phyloP scores from a whole-genome alignment of 2,797 vertebrate genomes.

The Rhynchotus rufescens region DNA sequence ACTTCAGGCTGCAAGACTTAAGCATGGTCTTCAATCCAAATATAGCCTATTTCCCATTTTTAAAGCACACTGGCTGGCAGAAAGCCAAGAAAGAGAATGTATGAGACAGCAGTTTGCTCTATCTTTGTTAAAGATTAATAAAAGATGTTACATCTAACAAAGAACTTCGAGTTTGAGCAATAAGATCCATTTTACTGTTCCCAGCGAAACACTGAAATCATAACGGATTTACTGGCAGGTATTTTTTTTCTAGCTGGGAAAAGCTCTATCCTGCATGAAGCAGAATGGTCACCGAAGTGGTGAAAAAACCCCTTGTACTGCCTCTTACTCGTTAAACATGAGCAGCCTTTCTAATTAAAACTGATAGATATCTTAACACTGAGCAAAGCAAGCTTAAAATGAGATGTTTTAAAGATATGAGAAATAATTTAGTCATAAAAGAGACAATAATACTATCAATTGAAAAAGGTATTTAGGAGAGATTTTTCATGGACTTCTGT shows the following conservation, averaged over 20 bases:
- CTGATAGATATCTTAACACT: not conserved
- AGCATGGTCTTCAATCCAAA: not conserved
- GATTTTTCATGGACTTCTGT: not conserved
- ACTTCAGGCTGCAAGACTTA: not conserved
- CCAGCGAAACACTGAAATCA: not conserved
- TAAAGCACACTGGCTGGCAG: not conserved
- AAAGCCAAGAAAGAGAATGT: not conserved
- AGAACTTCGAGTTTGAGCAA: not conserved
- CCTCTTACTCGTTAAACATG: not conserved
- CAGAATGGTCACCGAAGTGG: not conserved
- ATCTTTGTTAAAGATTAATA: not conserved
- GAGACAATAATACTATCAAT: not conserved
- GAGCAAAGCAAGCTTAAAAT: not conserved
- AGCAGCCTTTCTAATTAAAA: not conserved
- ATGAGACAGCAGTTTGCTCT: not conserved
- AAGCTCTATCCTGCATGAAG: not conserved
- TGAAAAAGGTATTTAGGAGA: not conserved
- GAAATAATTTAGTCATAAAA: slow-evolving; percentile 14
- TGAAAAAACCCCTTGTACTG: fast-evolving
- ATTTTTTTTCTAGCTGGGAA: not conserved
- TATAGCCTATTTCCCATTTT: not conserved
- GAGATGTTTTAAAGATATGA: not conserved
- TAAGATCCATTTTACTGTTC: not conserved
- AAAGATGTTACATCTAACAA: not conserved
- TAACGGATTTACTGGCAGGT: not conserved